Evolutionary conservation across 1,140 invertebrate genomes (phyloP).

Genomic region (Drosophila pachea): DNA sequence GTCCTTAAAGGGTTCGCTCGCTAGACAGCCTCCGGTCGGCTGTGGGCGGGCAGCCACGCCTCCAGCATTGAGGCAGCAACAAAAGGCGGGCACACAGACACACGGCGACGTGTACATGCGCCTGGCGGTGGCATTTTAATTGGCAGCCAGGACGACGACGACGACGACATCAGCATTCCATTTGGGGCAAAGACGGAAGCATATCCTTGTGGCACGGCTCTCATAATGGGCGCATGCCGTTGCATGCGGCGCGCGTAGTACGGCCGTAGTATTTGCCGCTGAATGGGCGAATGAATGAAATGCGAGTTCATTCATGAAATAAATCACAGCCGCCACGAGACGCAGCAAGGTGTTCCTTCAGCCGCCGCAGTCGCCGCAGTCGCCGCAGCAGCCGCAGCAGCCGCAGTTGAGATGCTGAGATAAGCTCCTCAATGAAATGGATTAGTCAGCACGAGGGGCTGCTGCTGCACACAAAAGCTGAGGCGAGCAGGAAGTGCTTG

Average conservation of each 20-base stretch:
- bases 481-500: constrained; percentile 63
- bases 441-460: constrained; percentile 62
- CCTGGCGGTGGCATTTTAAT: constrained; percentile 75
- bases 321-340: constrained; percentile 53
- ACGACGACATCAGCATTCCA: constrained; percentile 35
- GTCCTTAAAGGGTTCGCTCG: constrained; percentile 61
- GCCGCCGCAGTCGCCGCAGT: not conserved
- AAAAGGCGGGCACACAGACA: constrained; percentile 6
- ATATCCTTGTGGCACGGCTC: constrained; percentile 57
- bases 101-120: constrained; percentile 42
- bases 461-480: constrained; percentile 52
- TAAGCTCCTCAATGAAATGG: constrained; percentile 69
- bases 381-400: not conserved
- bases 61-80: constrained; percentile 16
- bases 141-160: constrained; percentile 56
- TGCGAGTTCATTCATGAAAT: constrained; percentile 73
- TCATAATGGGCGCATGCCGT: constrained; percentile 56
- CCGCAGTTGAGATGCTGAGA: constrained; percentile 36
- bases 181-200: constrained; percentile 63
- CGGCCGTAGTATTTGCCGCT: constrained; percentile 62
- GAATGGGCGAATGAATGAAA: constrained; percentile 60
- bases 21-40: constrained; percentile 12
- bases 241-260: constrained; percentile 47
- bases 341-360: not conserved
- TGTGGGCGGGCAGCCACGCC: constrained; percentile 30